Conservation (phyloP, 2,797 vertebrate genomes). For the Stomatorhinus walkeri region DNA sequence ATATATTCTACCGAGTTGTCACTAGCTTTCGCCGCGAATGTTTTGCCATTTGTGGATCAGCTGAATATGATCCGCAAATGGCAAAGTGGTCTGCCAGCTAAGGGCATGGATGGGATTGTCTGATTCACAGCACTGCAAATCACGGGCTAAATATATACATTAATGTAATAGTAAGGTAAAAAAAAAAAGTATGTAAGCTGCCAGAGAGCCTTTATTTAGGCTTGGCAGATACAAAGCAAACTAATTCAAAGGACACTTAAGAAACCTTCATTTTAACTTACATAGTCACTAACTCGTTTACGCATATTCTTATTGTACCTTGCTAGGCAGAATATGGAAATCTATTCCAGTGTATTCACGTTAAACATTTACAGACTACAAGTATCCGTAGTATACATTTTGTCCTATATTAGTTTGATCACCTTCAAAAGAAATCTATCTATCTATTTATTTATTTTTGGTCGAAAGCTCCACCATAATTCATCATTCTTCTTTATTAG, state of each 20-base stretch:
- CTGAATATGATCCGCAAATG: background rate
- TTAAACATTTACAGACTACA: background rate
- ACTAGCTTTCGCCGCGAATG: background rate
- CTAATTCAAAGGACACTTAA: background rate
- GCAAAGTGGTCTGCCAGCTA: background rate
- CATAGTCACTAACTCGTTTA: background rate
- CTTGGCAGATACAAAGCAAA: background rate
- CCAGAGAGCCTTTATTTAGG: background rate
- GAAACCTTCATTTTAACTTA: background rate
- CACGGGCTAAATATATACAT: background rate
- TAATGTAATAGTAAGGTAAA: background rate
- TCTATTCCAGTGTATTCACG: background rate
- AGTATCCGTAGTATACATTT: background rate
- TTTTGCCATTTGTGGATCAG: conserved; percentile 5
- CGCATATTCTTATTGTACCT: background rate
- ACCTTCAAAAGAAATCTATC: background rate
- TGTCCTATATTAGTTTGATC: background rate
- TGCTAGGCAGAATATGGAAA: background rate
- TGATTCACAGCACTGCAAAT: background rate
- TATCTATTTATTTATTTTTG: background rate
- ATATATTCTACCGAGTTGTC: background rate
- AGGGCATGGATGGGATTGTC: background rate
- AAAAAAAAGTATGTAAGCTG: background rate
- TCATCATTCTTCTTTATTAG: background rate
- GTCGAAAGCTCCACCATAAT: background rate